phyloP scores from a whole-genome alignment of 1,140 invertebrate species.

The Aphis gossypii region DNA sequence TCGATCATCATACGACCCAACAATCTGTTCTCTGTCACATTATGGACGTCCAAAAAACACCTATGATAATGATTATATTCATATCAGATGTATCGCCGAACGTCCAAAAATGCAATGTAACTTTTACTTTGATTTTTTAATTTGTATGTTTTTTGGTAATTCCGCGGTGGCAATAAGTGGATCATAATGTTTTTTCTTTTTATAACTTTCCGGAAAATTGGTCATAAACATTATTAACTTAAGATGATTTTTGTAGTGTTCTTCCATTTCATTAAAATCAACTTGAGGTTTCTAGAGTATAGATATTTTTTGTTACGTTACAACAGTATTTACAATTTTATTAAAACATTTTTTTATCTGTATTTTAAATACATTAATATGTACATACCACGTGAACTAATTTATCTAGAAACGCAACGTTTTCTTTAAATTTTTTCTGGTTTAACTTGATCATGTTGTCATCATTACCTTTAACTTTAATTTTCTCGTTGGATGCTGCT shows the following conservation, averaged over 20 bases:
- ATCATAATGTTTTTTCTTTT: neutral
- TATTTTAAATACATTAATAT: neutral
- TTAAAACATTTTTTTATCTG: neutral
- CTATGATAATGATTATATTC: neutral
- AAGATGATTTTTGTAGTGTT: neutral
- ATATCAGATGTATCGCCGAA: neutral
- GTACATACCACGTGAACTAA: neutral
- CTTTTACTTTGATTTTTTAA: neutral
- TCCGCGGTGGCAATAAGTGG: neutral
- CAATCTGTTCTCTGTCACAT: neutral
- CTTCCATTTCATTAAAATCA: neutral
- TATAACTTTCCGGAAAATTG: neutral
- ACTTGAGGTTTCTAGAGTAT: neutral
- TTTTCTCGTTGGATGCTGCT: neutral
- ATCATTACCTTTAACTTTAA: neutral
- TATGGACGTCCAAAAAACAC: neutral
- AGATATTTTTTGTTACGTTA: neutral
- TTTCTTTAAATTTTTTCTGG: neutral
- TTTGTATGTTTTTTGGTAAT: neutral
- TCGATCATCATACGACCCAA: neutral
- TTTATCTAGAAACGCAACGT: neutral
- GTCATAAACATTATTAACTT: neutral
- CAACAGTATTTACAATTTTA: neutral
- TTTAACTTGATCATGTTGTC: neutral
- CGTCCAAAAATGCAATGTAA: neutral